Conservation (phyloP, 2,888 invertebrate genomes). For the Hemistola chrysoprasaria region DNA sequence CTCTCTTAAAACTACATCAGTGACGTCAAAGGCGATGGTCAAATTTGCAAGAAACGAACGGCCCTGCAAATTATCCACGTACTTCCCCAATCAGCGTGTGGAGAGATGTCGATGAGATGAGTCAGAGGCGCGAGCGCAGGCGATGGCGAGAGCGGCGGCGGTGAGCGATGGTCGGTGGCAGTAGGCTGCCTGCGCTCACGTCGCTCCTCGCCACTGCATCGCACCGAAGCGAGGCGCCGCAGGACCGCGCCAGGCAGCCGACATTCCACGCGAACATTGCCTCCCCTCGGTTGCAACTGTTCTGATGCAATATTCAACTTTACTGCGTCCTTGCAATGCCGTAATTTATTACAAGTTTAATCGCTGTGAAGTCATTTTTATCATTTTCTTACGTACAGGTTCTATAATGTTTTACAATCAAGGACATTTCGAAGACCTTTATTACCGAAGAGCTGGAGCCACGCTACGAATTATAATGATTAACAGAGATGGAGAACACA, state of each 20-base stretch:
- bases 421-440: slow-evolving; percentile 69
- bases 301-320: slow-evolving; percentile 82
- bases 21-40: slow-evolving; percentile 56
- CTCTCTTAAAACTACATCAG: slow-evolving; percentile 28
- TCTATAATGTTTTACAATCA: slow-evolving; percentile 57
- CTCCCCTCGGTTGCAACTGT: slow-evolving; percentile 66
- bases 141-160: slow-evolving; percentile 24
- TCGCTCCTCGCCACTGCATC: too few relatives aligned
- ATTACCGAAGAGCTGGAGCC: slow-evolving; percentile 56
- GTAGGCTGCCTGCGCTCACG: slow-evolving; percentile 35
- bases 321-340: slow-evolving; percentile 82
- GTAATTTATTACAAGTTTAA: slow-evolving; percentile 79
- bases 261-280: slow-evolving; percentile 78
- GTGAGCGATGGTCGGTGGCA: slow-evolving; percentile 25
- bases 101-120: slow-evolving; percentile 55
- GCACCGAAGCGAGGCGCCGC: slow-evolving; percentile 6
- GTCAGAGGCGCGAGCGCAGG: slow-evolving; percentile 46
- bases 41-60: slow-evolving; percentile 45
- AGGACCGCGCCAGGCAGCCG: slow-evolving; percentile 37
- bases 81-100: slow-evolving; percentile 60
- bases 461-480: slow-evolving; percentile 48
- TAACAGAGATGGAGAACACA: slow-evolving; percentile 21
- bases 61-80: slow-evolving; percentile 54
- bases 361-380: slow-evolving; percentile 67
- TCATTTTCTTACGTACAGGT: slow-evolving; percentile 64